A percentile compares a stretch with the other conserved stretches of the same genome.
phyloP scores from a whole-genome alignment of 2,797 vertebrate species.

The Acropternis orthonyx region DNA sequence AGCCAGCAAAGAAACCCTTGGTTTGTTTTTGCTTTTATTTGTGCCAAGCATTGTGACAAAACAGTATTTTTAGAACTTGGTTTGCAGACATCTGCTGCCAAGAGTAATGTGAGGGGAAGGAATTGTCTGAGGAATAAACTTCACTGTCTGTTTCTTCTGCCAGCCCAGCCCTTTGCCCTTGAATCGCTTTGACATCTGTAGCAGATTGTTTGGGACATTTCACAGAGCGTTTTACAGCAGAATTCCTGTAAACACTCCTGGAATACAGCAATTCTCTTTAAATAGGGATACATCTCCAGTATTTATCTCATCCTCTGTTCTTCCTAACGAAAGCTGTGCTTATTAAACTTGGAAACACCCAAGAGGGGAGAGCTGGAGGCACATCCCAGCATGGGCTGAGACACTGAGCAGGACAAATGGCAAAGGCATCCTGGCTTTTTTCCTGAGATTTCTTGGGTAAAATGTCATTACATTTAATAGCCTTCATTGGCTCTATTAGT shows the following conservation, averaged over 20 bases:
- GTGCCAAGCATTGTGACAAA: not conserved
- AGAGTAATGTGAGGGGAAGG: not conserved
- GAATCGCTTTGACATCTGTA: not conserved
- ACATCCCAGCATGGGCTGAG: not conserved
- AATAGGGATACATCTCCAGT: not conserved
- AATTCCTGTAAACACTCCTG: not conserved
- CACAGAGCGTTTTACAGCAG: not conserved
- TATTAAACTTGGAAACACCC: not conserved
- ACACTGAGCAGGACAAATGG: not conserved
- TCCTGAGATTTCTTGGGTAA: not conserved
- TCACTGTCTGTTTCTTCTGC: not conserved
- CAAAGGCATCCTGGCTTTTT: not conserved
- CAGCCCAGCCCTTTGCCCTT: not conserved
- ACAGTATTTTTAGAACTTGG: not conserved
- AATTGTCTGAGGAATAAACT: not conserved
- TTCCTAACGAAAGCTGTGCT: not conserved
- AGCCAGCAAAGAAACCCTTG: not conserved
- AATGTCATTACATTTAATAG: not conserved
- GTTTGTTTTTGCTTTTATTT: not conserved
- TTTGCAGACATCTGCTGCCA: not conserved
- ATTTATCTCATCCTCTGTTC: not conserved
- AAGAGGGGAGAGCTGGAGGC: not conserved
- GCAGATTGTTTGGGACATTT: not conserved
- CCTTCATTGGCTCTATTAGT: not conserved
- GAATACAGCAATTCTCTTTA: not conserved